Evolutionary conservation across 1,140 invertebrate genomes (phyloP).

Genomic region (Muscidifurax raptorellus): DNA sequence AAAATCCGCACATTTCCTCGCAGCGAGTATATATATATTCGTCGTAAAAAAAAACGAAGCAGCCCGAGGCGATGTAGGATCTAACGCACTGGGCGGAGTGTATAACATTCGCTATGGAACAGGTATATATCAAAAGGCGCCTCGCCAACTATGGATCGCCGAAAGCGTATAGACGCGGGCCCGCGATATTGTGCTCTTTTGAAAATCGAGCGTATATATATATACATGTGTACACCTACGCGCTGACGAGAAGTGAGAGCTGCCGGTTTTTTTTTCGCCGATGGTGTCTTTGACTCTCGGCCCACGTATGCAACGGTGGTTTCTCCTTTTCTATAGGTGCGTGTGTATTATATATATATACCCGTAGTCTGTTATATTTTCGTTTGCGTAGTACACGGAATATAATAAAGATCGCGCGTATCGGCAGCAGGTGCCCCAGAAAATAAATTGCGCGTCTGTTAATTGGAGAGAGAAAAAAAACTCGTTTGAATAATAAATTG

Average conservation of each 20-base stretch:
- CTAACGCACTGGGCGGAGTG: not conserved
- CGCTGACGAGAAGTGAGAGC: not conserved
- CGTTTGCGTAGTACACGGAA: not conserved
- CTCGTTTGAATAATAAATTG: slow-evolving; percentile 30
- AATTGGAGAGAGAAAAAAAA: slow-evolving; percentile 12
- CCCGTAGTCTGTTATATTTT: not conserved
- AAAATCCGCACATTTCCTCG: too few relatives aligned
- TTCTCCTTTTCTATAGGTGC: not conserved
- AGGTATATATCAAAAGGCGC: not conserved
- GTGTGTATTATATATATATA: too few relatives aligned
- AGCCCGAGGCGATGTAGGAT: not conserved
- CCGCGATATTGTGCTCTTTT: not conserved
- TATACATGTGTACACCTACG: not conserved
- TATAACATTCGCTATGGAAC: too few relatives aligned
- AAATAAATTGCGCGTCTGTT: slow-evolving; percentile 5
- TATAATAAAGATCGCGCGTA: not conserved
- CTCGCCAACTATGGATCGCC: not conserved
- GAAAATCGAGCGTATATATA: not conserved
- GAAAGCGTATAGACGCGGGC: not conserved
- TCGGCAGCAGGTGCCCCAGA: not conserved
- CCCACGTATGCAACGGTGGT: slow-evolving; percentile 38
- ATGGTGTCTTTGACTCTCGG: not conserved
- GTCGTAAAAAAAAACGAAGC: not conserved
- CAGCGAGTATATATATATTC: too few relatives aligned
- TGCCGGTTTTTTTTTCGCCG: not conserved